Conservation (phyloP, 2,888 invertebrate genomes). For the Yponomeuta malinellus region DNA sequence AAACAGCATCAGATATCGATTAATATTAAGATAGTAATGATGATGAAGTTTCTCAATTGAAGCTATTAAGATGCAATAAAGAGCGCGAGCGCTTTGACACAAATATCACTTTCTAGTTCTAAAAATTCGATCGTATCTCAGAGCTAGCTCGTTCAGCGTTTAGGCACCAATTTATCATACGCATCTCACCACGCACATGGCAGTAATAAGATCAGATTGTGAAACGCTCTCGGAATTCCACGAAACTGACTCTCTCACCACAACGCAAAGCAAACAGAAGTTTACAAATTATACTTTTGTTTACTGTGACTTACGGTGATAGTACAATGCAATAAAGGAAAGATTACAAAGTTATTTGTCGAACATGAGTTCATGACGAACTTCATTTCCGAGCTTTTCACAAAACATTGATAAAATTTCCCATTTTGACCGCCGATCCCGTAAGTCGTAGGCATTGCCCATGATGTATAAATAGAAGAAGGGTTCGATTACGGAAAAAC, state of each 20-base stretch:
- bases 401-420: too few species aligned
- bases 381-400: too few species aligned
- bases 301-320: too few species aligned
- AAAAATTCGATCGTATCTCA: neutral
- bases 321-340: too few species aligned
- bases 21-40: too few species aligned
- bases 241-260: neutral
- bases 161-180: neutral
- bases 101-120: neutral
- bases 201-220: conserved; percentile 1
- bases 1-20: too few species aligned
- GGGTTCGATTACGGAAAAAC: too few species aligned
- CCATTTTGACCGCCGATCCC: too few species aligned
- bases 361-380: too few species aligned
- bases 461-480: too few species aligned
- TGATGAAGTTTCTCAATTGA: neutral
- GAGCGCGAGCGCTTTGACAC: neutral
- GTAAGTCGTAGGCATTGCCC: too few species aligned
- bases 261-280: neutral
- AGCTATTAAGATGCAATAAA: neutral
- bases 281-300: neutral
- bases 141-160: neutral
- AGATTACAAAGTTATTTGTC: too few species aligned
- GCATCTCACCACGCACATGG: neutral
- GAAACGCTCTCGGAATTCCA: neutral